A percentile compares a stretch with the other conserved stretches of the same genome.
These are phyloP conservation scores for Hyposmocoma kahamanoa DNA, from an alignment of 1,140 invertebrate species.

Conservation along the genomic window DNA sequence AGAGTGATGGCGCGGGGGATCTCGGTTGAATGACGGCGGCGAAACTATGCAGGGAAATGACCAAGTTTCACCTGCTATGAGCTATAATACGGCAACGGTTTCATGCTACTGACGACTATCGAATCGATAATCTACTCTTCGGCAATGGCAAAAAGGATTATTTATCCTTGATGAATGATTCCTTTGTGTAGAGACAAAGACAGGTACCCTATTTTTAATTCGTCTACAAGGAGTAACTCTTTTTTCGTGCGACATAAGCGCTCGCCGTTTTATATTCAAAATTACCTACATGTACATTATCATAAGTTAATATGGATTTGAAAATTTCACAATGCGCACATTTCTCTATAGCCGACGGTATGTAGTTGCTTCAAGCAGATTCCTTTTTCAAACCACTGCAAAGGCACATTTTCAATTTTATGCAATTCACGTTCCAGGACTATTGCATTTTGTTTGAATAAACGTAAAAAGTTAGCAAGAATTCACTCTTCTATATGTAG, in stretches of 20 bases:
- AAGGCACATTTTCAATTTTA: too few species aligned
- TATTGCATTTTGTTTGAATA: too few species aligned
- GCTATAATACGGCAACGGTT: slow-evolving; percentile 15
- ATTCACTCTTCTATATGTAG: too few species aligned
- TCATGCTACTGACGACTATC: slow-evolving; percentile 8
- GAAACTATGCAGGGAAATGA: slow-evolving; percentile 6
- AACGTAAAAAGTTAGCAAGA: too few species aligned
- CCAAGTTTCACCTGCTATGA: slow-evolving; percentile 17
- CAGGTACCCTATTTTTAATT: not conserved
- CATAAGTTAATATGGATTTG: too few species aligned
- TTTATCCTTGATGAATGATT: slow-evolving; percentile 7
- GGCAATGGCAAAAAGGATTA: slow-evolving; percentile 4
- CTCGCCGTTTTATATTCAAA: not conserved
- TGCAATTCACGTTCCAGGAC: too few species aligned
- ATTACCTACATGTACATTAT: not conserved
- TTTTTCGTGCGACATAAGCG: not conserved
- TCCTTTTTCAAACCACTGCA: too few species aligned
- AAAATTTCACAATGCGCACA: too few species aligned
- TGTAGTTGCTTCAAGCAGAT: too few species aligned
- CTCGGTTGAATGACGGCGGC: not conserved
- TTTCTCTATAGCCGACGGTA: too few species aligned
- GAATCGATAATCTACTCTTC: not conserved
- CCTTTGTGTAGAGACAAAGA: not conserved
- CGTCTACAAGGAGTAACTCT: not conserved
- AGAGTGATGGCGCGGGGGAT: not conserved